phyloP scores from a whole-genome alignment of 2,888 invertebrate genomes.

The Drosophila tanythrix region DNA sequence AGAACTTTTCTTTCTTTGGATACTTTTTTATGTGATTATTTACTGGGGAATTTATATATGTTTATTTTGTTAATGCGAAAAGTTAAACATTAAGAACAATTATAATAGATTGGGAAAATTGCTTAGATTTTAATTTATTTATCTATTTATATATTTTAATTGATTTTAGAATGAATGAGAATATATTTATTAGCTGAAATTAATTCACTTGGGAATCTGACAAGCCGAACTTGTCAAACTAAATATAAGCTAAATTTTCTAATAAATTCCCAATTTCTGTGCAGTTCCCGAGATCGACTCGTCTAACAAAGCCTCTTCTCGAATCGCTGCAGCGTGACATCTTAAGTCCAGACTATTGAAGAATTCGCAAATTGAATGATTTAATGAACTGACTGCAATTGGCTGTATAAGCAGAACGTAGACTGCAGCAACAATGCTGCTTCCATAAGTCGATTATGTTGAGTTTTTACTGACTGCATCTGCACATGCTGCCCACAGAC shows the following conservation, averaged over 20 bases:
- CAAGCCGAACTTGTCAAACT: too few species aligned
- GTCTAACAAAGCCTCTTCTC: background rate
- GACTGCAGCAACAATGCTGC: background rate
- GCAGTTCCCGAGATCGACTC: background rate
- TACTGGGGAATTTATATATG: background rate
- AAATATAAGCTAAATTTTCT: too few species aligned
- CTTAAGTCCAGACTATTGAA: background rate
- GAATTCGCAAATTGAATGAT: background rate
- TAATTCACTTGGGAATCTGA: too few species aligned
- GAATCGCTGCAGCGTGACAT: background rate
- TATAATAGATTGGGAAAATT: rapidly evolving
- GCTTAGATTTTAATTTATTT: background rate
- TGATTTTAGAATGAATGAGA: background rate
- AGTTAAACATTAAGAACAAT: background rate
- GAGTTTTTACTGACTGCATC: background rate
- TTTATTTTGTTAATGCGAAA: background rate
- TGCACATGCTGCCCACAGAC: background rate
- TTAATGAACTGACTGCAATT: background rate
- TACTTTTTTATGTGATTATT: background rate
- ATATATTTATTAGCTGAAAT: background rate
- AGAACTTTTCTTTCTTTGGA: background rate
- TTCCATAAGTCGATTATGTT: conserved; percentile 19
- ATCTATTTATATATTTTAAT: background rate
- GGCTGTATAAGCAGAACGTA: background rate
- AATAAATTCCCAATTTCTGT: background rate